Evolutionary conservation across 2,888 invertebrate species (phyloP).

Genomic region (Drosophila cognata): DNA sequence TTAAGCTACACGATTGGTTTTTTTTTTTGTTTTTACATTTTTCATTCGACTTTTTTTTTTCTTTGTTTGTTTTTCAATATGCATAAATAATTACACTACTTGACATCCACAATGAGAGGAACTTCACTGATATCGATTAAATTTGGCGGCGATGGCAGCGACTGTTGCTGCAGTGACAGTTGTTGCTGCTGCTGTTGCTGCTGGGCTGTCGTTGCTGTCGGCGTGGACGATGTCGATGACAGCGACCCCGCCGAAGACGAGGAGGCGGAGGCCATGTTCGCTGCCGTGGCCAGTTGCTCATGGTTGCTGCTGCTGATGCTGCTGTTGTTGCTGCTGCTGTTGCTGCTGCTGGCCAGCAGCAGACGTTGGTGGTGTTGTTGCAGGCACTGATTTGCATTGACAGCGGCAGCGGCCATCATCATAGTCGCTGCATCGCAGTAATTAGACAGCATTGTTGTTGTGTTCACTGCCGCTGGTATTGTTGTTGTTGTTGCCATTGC

Average conservation of each 20-base stretch:
- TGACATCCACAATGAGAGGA: conserved; percentile 85
- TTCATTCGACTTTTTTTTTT: conserved; percentile 42
- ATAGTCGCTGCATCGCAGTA: conserved; percentile 85
- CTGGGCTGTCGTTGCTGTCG: conserved; percentile 58
- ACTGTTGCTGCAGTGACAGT: conserved; percentile 62
- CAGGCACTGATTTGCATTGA: conserved; percentile 84
- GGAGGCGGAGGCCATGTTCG: conserved; percentile 59
- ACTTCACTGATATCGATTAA: conserved; percentile 85
- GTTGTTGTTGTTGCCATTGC: conserved; percentile 49
- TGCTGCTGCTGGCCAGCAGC: conserved; percentile 70
- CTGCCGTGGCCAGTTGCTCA: conserved; percentile 43
- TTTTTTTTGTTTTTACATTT: conserved; percentile 63
- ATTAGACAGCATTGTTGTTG: conserved; percentile 84
- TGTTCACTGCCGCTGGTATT: conserved; percentile 64
- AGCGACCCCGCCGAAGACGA: conserved; percentile 66
- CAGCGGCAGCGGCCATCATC: conserved; percentile 84
- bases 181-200: conserved; percentile 53
- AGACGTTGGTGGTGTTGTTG: conserved; percentile 83
- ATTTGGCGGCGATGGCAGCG: conserved; percentile 83
- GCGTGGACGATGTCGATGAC: conserved; percentile 78
- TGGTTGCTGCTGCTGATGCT: conserved; percentile 45
- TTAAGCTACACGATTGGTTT: conserved; percentile 68
- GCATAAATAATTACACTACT: conserved; percentile 83
- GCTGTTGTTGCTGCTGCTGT: conserved; percentile 45
- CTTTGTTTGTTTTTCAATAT: conserved; percentile 54